Conservation (phyloP, 2,888 invertebrate genomes). For the Latrodectus elegans region DNA sequence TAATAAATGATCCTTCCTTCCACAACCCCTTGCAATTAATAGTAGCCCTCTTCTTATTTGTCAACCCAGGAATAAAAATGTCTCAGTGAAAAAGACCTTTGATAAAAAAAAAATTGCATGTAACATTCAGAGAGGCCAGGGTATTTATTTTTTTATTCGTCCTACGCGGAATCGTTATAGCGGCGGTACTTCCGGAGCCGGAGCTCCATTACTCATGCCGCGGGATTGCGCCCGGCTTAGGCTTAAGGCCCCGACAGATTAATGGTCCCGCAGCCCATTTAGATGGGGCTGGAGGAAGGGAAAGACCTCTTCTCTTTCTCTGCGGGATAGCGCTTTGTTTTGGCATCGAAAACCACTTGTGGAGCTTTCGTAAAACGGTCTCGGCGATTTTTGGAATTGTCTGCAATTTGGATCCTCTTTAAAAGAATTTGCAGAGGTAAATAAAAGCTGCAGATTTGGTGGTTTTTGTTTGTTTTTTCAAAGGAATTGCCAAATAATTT, state of each 20-base stretch:
- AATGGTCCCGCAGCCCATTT: constrained; percentile 33
- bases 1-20: constrained; percentile 41
- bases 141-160: not conserved
- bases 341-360: constrained; percentile 48
- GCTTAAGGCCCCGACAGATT: constrained; percentile 64
- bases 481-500: too few species aligned
- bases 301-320: constrained; percentile 7
- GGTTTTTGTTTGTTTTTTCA: too few species aligned
- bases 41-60: constrained; percentile 55
- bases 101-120: not conserved
- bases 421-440: not conserved
- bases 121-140: not conserved
- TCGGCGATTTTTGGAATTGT: not conserved
- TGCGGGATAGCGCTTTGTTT: constrained; percentile 44
- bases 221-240: constrained; percentile 50
- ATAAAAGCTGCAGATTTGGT: too few species aligned
- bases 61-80: constrained; percentile 60
- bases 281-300: constrained; percentile 1
- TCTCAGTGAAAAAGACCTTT: constrained; percentile 14
- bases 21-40: constrained; percentile 51
- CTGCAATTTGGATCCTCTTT: constrained; percentile 23
- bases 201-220: constrained; percentile 58
- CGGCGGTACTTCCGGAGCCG: constrained; percentile 38
- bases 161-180: not conserved
- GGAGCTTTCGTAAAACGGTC: constrained; percentile 8